Evolutionary conservation across 2,888 invertebrate genomes (phyloP), one percentile per base, ranked within the genome.

Genomic region (Mesopsocus fuscifrons): DNA sequence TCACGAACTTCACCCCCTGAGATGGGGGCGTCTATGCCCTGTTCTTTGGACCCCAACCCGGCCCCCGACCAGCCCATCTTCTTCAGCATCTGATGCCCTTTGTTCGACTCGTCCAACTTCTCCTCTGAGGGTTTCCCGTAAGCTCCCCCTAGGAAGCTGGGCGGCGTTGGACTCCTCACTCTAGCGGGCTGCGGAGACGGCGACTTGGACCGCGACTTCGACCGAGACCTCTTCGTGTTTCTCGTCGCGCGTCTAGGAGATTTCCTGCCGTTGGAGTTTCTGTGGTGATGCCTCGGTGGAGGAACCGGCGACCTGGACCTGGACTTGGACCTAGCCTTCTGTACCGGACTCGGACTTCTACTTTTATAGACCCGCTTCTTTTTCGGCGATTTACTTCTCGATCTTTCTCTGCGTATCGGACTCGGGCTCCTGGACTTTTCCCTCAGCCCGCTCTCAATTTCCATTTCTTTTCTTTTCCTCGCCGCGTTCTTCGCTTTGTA

Each of bases 21-120:
- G 51, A 97, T 89, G 0, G 95, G 95, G 50, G 91, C 81, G 46
- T 89, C 85, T 48, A 92, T 94, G 46, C 97, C 97, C 61, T 95
- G 92, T 49, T 92, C 95, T 46, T 89, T 76, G 0, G 84, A 82
- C 15, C 97, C 97, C 8, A 98, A 68, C 6, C 97, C 97, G 32
- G 77, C 77, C 31, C 95, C 95, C 47, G 82, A 77, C 97, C 97
- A 98, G 2, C 95, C 97, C 95, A 98, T 97, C 67, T 92, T 92
- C 62, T 81, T 83, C 47, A 97, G 69, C 65, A 98, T 73, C 64
- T 94, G 92, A 64, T 97, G 97, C 0, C 97, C 97, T 59, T 92
- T 94, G 64, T 97, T 97, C 47, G 78, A 78, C 45, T 87, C 74
- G 56, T 91, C 89, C 46, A 85, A 46, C 41, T 58, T 57, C 45